Percentiles rank a stretch among this genome's conserved stretches.
Conservation (phyloP, 2,113 vertebrate genomes). For the Malurus cyaneus region DNA sequence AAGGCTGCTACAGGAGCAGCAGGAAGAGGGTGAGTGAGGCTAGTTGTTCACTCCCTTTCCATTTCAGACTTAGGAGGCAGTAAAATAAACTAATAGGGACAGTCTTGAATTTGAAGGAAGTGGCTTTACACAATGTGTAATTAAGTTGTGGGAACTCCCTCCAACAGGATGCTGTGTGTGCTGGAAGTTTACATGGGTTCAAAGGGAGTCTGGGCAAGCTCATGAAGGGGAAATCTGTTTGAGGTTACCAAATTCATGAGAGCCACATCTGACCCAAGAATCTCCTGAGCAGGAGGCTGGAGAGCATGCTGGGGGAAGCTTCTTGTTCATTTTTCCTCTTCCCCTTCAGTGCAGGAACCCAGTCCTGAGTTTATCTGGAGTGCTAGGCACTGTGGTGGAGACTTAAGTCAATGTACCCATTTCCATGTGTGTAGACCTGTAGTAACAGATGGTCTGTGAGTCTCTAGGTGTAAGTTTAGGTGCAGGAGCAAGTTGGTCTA, state of each 20-base stretch:
- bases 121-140: slow-evolving; percentile 58
- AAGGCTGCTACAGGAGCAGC: not conserved
- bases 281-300: not conserved
- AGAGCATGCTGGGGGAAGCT: not conserved
- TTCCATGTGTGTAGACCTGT: not conserved
- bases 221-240: slow-evolving; percentile 15
- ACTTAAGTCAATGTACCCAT: fast-evolving
- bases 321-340: not conserved
- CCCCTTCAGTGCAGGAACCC: not conserved
- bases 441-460: not conserved
- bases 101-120: slow-evolving; percentile 45
- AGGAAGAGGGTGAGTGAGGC: not conserved
- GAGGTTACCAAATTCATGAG: not conserved
- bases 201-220: slow-evolving; percentile 15
- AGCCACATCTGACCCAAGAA: not conserved
- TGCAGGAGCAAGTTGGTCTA: not conserved
- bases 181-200: slow-evolving; percentile 34
- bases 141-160: slow-evolving; percentile 56
- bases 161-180: slow-evolving; percentile 9
- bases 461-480: not conserved
- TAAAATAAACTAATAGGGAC: not conserved
- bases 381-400: not conserved
- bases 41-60: not conserved
- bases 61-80: not conserved
- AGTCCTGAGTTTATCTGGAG: not conserved